These are phyloP conservation scores for Polypterus bichir DNA, from an alignment of 2,113 vertebrate species.

Conservation along the genomic window DNA sequence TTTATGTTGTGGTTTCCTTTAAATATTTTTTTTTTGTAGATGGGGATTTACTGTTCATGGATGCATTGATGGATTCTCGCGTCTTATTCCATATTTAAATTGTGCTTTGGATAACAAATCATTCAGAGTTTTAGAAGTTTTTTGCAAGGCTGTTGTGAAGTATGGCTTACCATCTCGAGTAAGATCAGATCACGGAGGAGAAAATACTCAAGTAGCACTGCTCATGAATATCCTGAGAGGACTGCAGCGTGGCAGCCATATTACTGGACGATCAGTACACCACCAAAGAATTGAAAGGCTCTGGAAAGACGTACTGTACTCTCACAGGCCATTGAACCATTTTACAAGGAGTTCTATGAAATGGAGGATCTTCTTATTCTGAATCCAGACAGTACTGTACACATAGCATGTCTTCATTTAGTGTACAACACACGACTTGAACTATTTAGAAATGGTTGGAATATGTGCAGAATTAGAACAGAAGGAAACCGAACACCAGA, in stretches of 20 bases:
- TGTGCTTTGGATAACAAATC: background rate
- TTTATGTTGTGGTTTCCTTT: no score
- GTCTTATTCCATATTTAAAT: background rate
- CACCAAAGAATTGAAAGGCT: background rate
- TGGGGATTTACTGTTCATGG: background rate
- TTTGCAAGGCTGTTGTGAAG: background rate
- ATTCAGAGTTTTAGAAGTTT: background rate
- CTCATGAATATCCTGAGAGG: background rate
- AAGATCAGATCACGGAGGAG: conserved; percentile 1
- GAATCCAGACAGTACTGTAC: background rate
- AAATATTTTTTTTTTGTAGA: background rate
- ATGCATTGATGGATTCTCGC: background rate
- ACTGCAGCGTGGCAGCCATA: background rate
- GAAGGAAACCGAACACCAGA: background rate
- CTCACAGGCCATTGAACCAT: background rate
- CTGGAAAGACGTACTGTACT: background rate
- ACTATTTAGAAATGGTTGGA: background rate
- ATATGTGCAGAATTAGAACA: background rate
- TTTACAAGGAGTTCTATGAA: conserved; percentile 1
- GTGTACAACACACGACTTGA: background rate
- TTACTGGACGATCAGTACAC: background rate
- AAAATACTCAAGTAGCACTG: background rate
- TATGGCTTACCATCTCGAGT: conserved; percentile 1
- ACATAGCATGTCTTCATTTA: conserved; percentile 1
- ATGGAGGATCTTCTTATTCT: background rate